Conservation (phyloP, 2,888 invertebrate species). For the Ornithoptera priamus region DNA sequence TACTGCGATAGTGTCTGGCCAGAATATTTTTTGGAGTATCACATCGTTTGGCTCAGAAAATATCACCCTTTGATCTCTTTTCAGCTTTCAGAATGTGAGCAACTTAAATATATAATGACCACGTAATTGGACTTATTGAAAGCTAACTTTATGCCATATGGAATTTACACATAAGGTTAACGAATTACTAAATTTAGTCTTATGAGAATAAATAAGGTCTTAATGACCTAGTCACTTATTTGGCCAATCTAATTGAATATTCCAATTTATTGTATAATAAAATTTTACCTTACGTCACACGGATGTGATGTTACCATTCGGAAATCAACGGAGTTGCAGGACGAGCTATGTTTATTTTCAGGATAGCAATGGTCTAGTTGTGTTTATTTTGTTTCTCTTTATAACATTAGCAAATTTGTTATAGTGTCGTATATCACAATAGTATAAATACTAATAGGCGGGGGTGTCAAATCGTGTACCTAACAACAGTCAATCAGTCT, state of each 20-base stretch:
- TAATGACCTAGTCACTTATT: conserved; percentile 78
- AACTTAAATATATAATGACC: conserved; percentile 74
- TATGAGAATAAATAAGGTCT: conserved; percentile 74
- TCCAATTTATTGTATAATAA: conserved; percentile 79
- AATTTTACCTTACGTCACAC: conserved; percentile 71
- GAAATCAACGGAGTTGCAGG: conserved; percentile 77
- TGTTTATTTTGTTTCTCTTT: conserved; percentile 74
- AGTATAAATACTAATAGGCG: conserved; percentile 75
- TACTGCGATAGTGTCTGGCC: conserved; percentile 80
- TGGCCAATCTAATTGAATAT: conserved; percentile 79
- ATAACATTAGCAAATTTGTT: conserved; percentile 79
- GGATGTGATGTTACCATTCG: conserved; percentile 60
- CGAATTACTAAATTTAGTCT: conserved; percentile 80
- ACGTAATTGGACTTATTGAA: conserved; percentile 76
- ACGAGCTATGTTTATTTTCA: conserved; percentile 71
- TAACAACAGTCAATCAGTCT: conserved; percentile 62
- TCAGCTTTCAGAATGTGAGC: conserved; percentile 79
- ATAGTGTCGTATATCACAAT: conserved; percentile 79
- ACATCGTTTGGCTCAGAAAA: conserved; percentile 80
- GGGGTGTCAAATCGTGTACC: conserved; percentile 79
- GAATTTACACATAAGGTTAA: conserved; percentile 80
- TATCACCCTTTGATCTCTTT: conserved; percentile 79
- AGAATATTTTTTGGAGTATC: conserved; percentile 79
- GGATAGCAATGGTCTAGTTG: conserved; percentile 80
- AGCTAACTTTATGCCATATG: conserved; percentile 80